phyloP scores from a whole-genome alignment of 1,140 invertebrate species.

The Homarus americanus region DNA sequence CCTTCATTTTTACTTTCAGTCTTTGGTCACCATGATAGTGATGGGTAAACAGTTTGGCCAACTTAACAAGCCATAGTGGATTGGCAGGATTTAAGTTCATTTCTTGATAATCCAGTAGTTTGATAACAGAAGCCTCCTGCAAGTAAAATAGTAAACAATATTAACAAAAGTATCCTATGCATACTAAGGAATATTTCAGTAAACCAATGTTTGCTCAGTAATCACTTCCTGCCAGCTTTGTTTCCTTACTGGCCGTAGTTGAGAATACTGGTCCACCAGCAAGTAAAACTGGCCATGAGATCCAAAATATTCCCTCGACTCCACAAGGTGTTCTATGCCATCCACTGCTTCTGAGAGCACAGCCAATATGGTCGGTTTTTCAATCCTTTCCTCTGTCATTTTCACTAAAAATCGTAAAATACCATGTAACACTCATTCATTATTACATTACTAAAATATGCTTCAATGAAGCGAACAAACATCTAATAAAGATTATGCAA shows the following conservation, averaged over 20 bases:
- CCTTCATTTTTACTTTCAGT: background rate
- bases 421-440: no score
- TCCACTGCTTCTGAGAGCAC: background rate
- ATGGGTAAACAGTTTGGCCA: background rate
- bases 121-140: background rate
- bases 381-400: background rate
- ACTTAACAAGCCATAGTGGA: background rate
- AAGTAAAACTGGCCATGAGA: background rate
- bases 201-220: background rate
- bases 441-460: no score
- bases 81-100: background rate
- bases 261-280: background rate
- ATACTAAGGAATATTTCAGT: background rate
- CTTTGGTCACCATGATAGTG: background rate
- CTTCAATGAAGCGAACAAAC: no score
- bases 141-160: background rate
- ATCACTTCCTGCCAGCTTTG: background rate
- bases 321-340: background rate
- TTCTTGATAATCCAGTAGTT: background rate
- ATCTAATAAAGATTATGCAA: no score
- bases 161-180: background rate
- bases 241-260: background rate
- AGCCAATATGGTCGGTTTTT: background rate
- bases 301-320: background rate
- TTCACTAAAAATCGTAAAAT: background rate